Percentiles rank a stretch among this genome's conserved stretches.
Conservation (phyloP, 2,797 vertebrate species). For the Darevskia mixta region DNA sequence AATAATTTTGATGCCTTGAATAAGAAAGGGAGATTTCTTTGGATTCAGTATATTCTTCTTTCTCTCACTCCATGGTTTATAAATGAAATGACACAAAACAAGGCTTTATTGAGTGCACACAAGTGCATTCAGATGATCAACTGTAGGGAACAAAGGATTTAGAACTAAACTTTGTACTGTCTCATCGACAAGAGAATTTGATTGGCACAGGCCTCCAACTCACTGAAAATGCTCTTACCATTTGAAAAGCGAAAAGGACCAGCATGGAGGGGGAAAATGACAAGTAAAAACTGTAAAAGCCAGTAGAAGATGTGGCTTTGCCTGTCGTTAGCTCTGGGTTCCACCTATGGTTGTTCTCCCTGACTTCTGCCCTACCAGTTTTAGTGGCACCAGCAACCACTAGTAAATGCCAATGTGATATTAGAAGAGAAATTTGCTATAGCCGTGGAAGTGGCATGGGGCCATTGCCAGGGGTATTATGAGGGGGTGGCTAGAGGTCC, state of each 20-base stretch:
- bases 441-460: not conserved
- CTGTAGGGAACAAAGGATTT: constrained; percentile 57
- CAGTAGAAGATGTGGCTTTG: not conserved
- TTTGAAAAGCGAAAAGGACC: constrained; percentile 32
- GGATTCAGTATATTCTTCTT: constrained; percentile 24
- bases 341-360: no score
- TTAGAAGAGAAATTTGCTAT: not conserved
- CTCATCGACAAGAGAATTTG: constrained; percentile 7
- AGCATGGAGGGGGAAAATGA: constrained; percentile 9
- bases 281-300: not conserved
- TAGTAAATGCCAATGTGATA: not conserved
- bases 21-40: constrained; percentile 50
- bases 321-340: no score
- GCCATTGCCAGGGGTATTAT: no score
- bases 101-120: constrained; percentile 53
- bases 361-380: no score
- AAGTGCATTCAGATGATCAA: constrained; percentile 37
- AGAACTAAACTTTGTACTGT: constrained; percentile 25
- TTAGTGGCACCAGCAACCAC: no score
- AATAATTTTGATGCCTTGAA: constrained; percentile 73
- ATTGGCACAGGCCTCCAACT: constrained; percentile 29
- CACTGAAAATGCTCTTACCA: constrained; percentile 20
- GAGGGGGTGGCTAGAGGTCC: no score
- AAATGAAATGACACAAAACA: constrained; percentile 59
- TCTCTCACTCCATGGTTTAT: constrained; percentile 19